Conservation (phyloP, 1,140 invertebrate genomes). For the Eupristina koningsbergeri region DNA sequence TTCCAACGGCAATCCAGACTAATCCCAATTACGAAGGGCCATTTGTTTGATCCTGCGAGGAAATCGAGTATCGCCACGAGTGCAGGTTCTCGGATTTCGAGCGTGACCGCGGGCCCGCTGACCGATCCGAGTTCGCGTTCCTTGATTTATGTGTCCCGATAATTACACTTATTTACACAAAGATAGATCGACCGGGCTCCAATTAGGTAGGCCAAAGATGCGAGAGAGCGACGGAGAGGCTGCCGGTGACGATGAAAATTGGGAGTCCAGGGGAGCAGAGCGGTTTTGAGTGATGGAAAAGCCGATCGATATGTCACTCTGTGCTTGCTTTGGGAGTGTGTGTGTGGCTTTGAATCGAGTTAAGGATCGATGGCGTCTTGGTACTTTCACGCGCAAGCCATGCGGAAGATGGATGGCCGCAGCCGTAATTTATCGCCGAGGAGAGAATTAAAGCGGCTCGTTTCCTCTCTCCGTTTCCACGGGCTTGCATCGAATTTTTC, state of each 20-base stretch:
- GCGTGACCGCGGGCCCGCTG: slow-evolving; percentile 15
- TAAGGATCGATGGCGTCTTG: neutral
- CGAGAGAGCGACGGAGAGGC: neutral
- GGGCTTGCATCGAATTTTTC: slow-evolving; percentile 15
- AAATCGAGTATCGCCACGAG: slow-evolving; percentile 45
- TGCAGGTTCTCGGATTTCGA: neutral
- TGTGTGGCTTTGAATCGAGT: neutral
- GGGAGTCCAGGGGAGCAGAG: no score
- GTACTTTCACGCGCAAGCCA: neutral
- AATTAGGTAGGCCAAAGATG: slow-evolving; percentile 52
- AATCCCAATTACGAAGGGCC: slow-evolving; percentile 70
- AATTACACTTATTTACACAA: slow-evolving; percentile 71
- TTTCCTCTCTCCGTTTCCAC: slow-evolving; percentile 1
- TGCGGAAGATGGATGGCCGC: slow-evolving; percentile 6
- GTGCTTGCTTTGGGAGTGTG: no score
- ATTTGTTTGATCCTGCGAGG: slow-evolving; percentile 69
- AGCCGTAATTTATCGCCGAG: slow-evolving; percentile 36
- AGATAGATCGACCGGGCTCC: slow-evolving; percentile 63
- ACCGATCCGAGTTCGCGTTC: slow-evolving; percentile 57
- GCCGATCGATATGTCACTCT: neutral
- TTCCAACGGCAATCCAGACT: slow-evolving; percentile 60
- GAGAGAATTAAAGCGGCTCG: slow-evolving; percentile 7
- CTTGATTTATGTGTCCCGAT: slow-evolving; percentile 68
- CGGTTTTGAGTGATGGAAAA: neutral
- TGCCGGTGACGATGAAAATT: neutral